A percentile compares a stretch with the other conserved stretches of the same genome.
Evolutionary conservation across 2,888 invertebrate species (phyloP).

Genomic region (Phalera bucephala): DNA sequence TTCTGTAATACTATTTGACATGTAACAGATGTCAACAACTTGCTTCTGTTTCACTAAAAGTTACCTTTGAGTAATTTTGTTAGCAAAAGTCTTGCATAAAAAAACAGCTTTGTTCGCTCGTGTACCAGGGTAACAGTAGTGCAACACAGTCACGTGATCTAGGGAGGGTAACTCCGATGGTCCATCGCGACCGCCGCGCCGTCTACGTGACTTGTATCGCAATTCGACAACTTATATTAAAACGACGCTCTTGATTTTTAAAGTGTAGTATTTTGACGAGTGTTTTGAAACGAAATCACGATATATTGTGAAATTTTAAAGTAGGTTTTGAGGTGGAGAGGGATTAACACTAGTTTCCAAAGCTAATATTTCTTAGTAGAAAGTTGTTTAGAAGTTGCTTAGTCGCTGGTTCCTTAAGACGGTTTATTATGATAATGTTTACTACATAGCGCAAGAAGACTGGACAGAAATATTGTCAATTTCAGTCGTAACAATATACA

Average conservation of each 20-base stretch:
- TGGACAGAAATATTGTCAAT: too few relatives aligned
- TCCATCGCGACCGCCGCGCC: constrained; percentile 37
- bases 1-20: too few relatives aligned
- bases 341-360: too few relatives aligned
- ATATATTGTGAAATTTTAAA: constrained; percentile 1
- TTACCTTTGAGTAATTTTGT: too few relatives aligned
- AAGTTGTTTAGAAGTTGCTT: too few relatives aligned
- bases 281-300: constrained; percentile 5
- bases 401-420: too few relatives aligned
- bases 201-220: constrained; percentile 52
- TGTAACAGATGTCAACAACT: too few relatives aligned
- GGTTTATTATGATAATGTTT: too few relatives aligned
- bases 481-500: too few relatives aligned
- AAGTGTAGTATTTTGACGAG: constrained; percentile 23
- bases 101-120: constrained; percentile 35
- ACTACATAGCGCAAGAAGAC: too few relatives aligned
- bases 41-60: too few relatives aligned
- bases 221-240: constrained; percentile 42
- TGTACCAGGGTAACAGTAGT: constrained; percentile 35
- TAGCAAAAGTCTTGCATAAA: constrained; percentile 25
- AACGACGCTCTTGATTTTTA: constrained; percentile 41
- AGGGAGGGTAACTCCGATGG: constrained; percentile 15
- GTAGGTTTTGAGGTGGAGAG: constrained; percentile 1
- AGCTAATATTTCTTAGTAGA: too few relatives aligned
- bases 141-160: constrained; percentile 41